phyloP scores from a whole-genome alignment of 2,113 vertebrate species.

The Poicephalus meyeri region DNA sequence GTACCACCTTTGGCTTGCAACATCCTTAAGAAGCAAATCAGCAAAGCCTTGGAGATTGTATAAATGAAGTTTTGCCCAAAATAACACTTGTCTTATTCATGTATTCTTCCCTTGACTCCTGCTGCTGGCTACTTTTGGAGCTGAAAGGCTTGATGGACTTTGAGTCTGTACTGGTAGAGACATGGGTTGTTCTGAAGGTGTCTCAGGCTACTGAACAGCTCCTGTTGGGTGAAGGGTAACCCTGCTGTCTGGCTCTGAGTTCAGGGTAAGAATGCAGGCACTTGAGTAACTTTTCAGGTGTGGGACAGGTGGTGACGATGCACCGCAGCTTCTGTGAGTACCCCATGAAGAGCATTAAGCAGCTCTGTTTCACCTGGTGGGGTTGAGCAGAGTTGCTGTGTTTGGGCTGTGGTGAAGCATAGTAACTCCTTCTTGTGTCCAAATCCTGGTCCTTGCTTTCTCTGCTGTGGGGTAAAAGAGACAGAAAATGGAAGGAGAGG shows the following conservation, averaged over 20 bases:
- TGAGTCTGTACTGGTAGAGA: neutral
- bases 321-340: neutral
- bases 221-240: neutral
- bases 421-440: neutral
- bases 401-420: neutral
- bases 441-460: neutral
- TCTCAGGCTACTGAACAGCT: neutral
- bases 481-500: neutral
- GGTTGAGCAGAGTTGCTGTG: neutral
- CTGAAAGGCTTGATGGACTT: neutral
- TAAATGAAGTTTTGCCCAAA: neutral
- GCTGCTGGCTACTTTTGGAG: neutral
- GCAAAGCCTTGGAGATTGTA: neutral
- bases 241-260: neutral
- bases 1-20: neutral
- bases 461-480: neutral
- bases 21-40: neutral
- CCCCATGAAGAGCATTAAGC: neutral
- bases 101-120: neutral
- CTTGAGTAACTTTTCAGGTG: rapidly evolving
- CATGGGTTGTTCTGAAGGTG: neutral
- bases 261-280: neutral
- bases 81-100: neutral
- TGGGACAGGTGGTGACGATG: neutral
- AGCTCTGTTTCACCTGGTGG: neutral